phyloP scores from a whole-genome alignment of 1,140 invertebrate genomes.

The Paralvinella palmiformis region DNA sequence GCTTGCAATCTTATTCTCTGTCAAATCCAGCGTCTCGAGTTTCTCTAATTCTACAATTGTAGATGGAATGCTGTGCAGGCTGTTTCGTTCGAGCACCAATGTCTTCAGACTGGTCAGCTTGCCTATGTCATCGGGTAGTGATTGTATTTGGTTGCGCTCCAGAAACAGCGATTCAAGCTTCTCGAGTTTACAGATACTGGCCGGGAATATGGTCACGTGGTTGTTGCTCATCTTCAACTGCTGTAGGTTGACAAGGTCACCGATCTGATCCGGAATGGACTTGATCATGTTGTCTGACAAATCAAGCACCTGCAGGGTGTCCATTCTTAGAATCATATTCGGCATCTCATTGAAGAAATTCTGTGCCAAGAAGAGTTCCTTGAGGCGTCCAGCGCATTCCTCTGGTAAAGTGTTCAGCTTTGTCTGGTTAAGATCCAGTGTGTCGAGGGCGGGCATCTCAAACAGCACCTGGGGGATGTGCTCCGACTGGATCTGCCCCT shows the following conservation, averaged over 20 bases:
- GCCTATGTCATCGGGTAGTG: slow-evolving; percentile 35
- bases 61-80: slow-evolving; percentile 36
- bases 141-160: slow-evolving; percentile 32
- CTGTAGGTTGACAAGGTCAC: slow-evolving; percentile 32
- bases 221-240: slow-evolving; percentile 39
- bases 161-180: slow-evolving; percentile 35
- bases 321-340: slow-evolving; percentile 14
- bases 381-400: slow-evolving; percentile 32
- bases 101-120: slow-evolving; percentile 31
- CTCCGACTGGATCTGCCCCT: slow-evolving; percentile 48
- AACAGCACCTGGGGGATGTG: slow-evolving; percentile 48
- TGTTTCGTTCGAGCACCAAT: slow-evolving; percentile 35
- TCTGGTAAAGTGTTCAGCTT: slow-evolving; percentile 48
- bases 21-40: slow-evolving; percentile 43
- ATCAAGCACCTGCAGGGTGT: slow-evolving; percentile 36
- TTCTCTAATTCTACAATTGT: slow-evolving; percentile 38
- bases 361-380: slow-evolving; percentile 38
- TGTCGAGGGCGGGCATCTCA: slow-evolving; percentile 41
- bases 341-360: slow-evolving; percentile 46
- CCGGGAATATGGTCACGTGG: slow-evolving; percentile 33
- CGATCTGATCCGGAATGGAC: slow-evolving; percentile 37
- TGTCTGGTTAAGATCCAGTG: slow-evolving; percentile 43
- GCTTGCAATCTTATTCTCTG: slow-evolving; percentile 34
- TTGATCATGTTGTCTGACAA: slow-evolving; percentile 42
- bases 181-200: slow-evolving; percentile 30